Conservation (phyloP, 53 echinoderm and acorn worm genomes). For the Temnopleurus reevesii region DNA sequence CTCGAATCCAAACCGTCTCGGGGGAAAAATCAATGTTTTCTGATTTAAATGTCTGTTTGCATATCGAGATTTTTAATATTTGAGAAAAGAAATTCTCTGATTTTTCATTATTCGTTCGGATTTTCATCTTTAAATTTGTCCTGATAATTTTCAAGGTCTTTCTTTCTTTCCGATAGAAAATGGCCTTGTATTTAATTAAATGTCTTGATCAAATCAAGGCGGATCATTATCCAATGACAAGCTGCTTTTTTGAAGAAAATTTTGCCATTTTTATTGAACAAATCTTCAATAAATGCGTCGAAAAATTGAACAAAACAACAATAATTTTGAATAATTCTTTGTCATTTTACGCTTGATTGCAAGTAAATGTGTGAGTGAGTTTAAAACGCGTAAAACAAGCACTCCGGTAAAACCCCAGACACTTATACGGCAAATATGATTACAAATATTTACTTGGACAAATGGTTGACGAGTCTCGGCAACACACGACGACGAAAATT, state of each 20-base stretch:
- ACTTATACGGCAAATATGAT: neutral
- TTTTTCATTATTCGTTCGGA: conserved; percentile 13
- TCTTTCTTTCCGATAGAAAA: neutral
- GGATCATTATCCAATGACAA: neutral
- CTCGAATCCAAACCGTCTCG: conserved; percentile 22
- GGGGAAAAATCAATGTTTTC: neutral
- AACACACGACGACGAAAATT: conserved; percentile 39
- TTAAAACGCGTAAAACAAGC: neutral
- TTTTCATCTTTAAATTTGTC: neutral
- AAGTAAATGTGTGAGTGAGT: neutral
- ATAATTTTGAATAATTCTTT: neutral
- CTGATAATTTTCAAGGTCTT: neutral
- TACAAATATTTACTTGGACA: neutral
- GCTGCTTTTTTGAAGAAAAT: neutral
- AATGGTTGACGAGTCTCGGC: conserved; percentile 54
- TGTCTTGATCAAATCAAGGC: neutral
- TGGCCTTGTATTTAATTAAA: too few species aligned
- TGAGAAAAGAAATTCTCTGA: neutral
- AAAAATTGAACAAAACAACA: neutral
- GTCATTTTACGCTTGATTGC: neutral
- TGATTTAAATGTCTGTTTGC: neutral
- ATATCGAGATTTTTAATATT: neutral
- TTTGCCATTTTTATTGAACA: neutral
- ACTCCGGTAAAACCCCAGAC: neutral
- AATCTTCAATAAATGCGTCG: too few species aligned